Evolutionary conservation across 2,797 vertebrate species (phyloP).

Genomic region (Chiroxiphia lanceolata): DNA sequence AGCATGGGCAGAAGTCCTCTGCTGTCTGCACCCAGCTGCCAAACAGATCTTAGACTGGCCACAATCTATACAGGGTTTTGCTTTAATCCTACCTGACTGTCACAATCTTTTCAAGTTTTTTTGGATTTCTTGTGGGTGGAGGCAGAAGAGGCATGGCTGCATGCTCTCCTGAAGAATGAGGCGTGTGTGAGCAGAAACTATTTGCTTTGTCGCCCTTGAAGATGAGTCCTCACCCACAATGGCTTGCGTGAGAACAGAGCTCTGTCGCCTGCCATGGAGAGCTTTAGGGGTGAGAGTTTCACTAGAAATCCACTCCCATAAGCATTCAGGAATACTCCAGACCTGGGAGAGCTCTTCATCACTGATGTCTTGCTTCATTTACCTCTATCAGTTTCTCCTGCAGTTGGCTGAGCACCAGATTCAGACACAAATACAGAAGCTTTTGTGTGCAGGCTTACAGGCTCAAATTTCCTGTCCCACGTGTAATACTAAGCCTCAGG

Average conservation of each 20-base stretch:
- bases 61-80: neutral
- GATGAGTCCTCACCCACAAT: neutral
- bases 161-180: neutral
- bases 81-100: conserved; percentile 5
- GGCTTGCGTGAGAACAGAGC: neutral
- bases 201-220: neutral
- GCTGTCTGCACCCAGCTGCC: neutral
- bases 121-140: neutral
- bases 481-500: neutral
- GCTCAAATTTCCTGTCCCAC: neutral
- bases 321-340: neutral
- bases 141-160: neutral
- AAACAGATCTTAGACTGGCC: neutral
- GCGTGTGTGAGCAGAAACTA: neutral
- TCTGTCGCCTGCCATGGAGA: fast-evolving
- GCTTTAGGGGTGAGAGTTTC: neutral
- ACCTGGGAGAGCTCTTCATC: neutral
- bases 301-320: neutral
- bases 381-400: neutral
- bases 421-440: neutral
- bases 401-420: neutral
- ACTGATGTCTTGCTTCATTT: neutral
- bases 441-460: neutral
- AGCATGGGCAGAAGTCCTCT: neutral
- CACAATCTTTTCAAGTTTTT: neutral